These are phyloP conservation scores for Thalassaphorura encarpata DNA, from an alignment of 1,140 invertebrate species.

Conservation along the genomic window DNA sequence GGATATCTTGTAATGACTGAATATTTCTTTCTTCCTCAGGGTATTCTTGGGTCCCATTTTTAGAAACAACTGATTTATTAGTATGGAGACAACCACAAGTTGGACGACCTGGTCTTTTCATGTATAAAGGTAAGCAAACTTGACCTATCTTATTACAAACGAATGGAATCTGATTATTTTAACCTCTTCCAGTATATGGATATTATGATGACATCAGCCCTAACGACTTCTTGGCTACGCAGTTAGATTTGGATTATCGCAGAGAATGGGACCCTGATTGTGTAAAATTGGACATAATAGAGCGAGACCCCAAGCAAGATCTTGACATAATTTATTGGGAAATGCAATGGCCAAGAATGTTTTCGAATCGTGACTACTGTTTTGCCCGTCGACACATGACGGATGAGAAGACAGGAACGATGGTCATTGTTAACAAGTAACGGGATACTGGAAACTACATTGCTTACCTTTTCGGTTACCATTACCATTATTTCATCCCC, in stretches of 20 bases:
- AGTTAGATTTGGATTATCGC: conserved; percentile 66
- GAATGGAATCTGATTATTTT: conserved; percentile 1
- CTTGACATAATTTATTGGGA: conserved; percentile 77
- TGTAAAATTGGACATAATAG: conserved; percentile 54
- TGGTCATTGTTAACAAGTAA: conserved; percentile 50
- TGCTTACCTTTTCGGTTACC: conserved; percentile 39
- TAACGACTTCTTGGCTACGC: conserved; percentile 66
- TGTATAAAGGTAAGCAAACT: conserved; percentile 56
- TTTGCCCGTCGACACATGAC: conserved; percentile 61
- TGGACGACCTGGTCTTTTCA: conserved; percentile 51
- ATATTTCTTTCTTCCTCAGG: too few relatives aligned
- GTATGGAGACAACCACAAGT: conserved; percentile 64
- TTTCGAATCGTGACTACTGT: conserved; percentile 77
- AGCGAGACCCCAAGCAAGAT: conserved; percentile 47
- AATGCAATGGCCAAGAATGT: conserved; percentile 72
- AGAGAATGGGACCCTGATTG: conserved; percentile 71
- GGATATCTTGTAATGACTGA: too few relatives aligned
- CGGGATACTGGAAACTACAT: too few relatives aligned
- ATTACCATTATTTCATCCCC: conserved; percentile 47
- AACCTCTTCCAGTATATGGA: conserved; percentile 55
- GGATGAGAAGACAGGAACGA: conserved; percentile 44
- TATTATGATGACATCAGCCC: conserved; percentile 64
- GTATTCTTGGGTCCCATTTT: conserved; percentile 62
- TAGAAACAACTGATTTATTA: conserved; percentile 64
- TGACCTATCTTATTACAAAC: too few relatives aligned